Evolutionary conservation across 2,113 vertebrate genomes (phyloP).

Genomic region (Aix galericulata): DNA sequence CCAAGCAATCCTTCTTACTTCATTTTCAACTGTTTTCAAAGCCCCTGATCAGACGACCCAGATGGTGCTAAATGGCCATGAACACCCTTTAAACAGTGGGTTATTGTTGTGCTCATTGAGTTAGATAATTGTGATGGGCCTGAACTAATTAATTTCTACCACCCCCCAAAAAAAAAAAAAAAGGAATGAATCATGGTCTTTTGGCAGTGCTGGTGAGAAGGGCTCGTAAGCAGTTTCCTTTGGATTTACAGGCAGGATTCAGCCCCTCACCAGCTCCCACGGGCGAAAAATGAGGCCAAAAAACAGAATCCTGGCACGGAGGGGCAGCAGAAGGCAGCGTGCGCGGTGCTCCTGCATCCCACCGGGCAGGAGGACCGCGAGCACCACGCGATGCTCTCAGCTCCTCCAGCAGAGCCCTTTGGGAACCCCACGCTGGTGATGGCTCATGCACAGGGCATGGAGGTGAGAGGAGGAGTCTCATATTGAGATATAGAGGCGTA

Average conservation of each 20-base stretch:
- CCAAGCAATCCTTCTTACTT: conserved; percentile 45
- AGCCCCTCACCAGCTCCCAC: neutral
- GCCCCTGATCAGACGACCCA: conserved; percentile 54
- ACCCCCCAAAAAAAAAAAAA: neutral
- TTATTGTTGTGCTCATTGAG: conserved; percentile 35
- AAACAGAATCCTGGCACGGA: rapidly evolving
- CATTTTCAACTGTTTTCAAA: conserved; percentile 59
- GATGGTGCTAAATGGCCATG: conserved; percentile 65
- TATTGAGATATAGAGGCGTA: neutral
- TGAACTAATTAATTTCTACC: conserved; percentile 64
- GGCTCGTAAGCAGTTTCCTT: neutral
- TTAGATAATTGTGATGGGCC: conserved; percentile 62
- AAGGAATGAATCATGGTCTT: conserved; percentile 34
- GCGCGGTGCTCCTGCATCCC: neutral
- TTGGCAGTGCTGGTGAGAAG: conserved; percentile 61
- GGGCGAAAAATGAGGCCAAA: neutral
- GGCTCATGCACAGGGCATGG: no score
- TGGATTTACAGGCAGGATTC: neutral
- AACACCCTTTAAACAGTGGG: conserved; percentile 40
- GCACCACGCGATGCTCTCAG: neutral
- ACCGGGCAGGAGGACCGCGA: rapidly evolving
- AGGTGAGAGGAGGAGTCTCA: neutral
- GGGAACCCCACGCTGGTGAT: rapidly evolving
- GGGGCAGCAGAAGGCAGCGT: rapidly evolving
- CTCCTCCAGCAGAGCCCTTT: neutral